Evolutionary conservation across 2,113 vertebrate genomes (phyloP).

Genomic region (Ceuthmochares aereus): DNA sequence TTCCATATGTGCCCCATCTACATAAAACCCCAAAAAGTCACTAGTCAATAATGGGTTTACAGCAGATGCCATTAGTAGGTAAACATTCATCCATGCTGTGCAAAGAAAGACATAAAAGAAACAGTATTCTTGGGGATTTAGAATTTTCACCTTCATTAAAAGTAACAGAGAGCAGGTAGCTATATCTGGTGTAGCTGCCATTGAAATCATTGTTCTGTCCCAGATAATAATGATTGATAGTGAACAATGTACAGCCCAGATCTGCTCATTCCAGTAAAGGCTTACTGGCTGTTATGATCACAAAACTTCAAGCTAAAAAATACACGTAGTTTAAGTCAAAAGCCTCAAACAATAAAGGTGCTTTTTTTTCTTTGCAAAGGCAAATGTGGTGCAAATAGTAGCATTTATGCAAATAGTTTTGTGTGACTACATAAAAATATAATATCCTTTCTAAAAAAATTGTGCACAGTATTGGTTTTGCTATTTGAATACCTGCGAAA

Average conservation of each 20-base stretch:
- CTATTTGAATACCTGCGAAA: background rate
- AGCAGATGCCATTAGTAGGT: background rate
- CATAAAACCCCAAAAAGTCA: background rate
- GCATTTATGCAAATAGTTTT: background rate
- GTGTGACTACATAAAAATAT: background rate
- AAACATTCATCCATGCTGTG: background rate
- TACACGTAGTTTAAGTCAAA: background rate
- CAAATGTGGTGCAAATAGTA: background rate
- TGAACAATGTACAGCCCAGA: background rate
- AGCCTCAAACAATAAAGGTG: background rate
- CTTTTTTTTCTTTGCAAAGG: background rate
- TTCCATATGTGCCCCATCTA: background rate
- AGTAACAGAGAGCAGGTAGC: background rate
- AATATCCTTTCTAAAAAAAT: background rate
- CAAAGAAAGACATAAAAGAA: background rate
- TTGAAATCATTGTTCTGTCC: background rate
- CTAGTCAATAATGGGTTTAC: background rate
- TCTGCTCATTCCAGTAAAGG: background rate
- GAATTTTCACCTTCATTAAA: background rate
- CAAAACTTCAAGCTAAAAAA: background rate
- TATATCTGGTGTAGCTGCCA: background rate
- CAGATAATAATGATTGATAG: background rate
- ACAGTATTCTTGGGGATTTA: background rate
- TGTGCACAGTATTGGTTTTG: background rate
- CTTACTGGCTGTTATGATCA: background rate